phyloP scores from a whole-genome alignment of 2,797 vertebrate species.

The Pogoniulus pusillus region DNA sequence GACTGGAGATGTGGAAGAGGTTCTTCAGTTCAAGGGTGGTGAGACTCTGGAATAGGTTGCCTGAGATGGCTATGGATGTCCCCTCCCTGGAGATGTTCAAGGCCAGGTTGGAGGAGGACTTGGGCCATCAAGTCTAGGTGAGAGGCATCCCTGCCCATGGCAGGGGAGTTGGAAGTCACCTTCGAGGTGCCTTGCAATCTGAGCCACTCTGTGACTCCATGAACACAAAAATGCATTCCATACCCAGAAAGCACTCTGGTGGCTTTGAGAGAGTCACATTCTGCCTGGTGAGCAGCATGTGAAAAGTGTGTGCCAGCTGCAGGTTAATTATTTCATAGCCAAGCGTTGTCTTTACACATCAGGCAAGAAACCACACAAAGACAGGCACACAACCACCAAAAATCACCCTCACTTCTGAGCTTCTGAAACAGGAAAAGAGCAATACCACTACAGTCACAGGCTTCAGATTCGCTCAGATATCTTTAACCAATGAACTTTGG shows the following conservation, averaged over 20 bases:
- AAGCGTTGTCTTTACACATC: not conserved
- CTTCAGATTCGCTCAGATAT: slow-evolving; percentile 11
- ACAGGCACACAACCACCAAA: not conserved
- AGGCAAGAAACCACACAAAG: not conserved
- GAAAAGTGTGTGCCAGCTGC: not conserved
- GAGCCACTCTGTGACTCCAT: no score
- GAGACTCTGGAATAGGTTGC: no score
- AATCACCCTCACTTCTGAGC: not conserved
- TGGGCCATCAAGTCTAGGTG: no score
- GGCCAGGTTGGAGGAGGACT: no score
- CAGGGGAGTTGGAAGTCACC: no score
- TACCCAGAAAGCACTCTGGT: not conserved
- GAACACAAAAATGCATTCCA: not conserved
- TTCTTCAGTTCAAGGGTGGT: no score
- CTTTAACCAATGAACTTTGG: slow-evolving; percentile 13
- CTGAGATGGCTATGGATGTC: no score
- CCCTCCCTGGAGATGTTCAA: no score
- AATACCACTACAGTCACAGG: not conserved
- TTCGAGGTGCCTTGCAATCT: no score
- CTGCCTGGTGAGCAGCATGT: not conserved
- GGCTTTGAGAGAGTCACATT: not conserved
- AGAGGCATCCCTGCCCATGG: no score
- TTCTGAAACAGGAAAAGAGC: slow-evolving; percentile 15
- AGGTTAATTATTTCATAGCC: not conserved
- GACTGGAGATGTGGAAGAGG: no score